Evolutionary conservation across 64 coral and sea anemone genomes (phyloP).

Genomic region (Dendrophyllia cribrosa): DNA sequence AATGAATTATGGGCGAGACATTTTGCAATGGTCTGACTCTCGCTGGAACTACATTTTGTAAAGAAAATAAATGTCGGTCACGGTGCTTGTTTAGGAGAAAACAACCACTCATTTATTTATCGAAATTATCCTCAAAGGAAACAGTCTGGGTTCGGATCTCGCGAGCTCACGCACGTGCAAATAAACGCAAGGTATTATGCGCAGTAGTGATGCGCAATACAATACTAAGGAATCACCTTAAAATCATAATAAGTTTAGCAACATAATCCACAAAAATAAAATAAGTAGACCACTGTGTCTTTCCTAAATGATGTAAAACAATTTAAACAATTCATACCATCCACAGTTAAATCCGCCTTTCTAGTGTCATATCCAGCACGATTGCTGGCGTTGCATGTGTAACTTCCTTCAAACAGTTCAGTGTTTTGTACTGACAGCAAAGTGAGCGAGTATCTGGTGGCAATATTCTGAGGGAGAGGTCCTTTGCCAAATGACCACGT

Average conservation of each 20-base stretch:
- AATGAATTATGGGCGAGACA: neutral
- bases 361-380: neutral
- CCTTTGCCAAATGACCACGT: conserved; percentile 29
- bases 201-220: too few species aligned
- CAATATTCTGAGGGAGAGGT: neutral
- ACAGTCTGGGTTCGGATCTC: too few species aligned
- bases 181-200: too few species aligned
- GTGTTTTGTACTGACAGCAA: conserved; percentile 46
- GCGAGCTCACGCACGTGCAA: too few species aligned
- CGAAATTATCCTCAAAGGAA: too few species aligned
- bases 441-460: conserved; percentile 8
- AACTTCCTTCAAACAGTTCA: conserved; percentile 54
- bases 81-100: too few species aligned
- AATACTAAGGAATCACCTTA: too few species aligned
- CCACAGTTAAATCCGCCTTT: conserved; percentile 39
- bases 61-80: neutral
- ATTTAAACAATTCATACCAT: conserved; percentile 27
- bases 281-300: neutral
- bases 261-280: neutral
- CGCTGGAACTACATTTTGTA: neutral
- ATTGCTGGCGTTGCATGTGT: conserved; percentile 43
- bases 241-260: too few species aligned
- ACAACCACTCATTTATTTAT: too few species aligned
- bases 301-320: neutral
- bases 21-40: neutral